Evolutionary conservation across 2,797 vertebrate species (phyloP).

Genomic region (Percopsis omiscomaycus): DNA sequence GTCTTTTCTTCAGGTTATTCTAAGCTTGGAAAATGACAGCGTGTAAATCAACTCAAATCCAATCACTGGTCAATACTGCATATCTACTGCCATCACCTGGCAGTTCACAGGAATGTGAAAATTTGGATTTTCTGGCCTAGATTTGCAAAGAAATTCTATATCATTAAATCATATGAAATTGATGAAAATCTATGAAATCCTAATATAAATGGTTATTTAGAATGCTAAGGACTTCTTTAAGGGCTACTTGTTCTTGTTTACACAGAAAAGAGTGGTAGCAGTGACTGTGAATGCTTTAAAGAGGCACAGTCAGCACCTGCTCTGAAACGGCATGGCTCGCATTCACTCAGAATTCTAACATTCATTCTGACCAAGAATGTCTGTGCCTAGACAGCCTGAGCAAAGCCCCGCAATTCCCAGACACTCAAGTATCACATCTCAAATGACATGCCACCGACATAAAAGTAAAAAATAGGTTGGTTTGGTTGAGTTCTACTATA

Average conservation of each 20-base stretch:
- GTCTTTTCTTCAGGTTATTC: no score
- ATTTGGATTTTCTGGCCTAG: not conserved
- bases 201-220: no score
- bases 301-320: conserved; percentile 66
- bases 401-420: conserved; percentile 63
- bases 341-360: conserved; percentile 69
- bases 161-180: not conserved
- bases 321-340: conserved; percentile 61
- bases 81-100: conserved; percentile 65
- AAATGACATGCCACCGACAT: conserved; percentile 57
- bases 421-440: conserved; percentile 55
- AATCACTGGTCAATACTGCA: conserved; percentile 8
- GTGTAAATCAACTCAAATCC: conserved; percentile 10
- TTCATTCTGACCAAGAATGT: conserved; percentile 75
- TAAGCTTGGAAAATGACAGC: conserved; percentile 10
- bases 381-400: conserved; percentile 46
- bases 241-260: conserved; percentile 22
- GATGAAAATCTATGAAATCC: no score
- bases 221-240: conserved; percentile 12
- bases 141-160: conserved; percentile 3
- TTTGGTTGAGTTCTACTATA: no score
- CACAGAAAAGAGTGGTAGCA: conserved; percentile 36
- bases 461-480: not conserved
- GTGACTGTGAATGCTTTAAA: conserved; percentile 53
- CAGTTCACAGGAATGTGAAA: conserved; percentile 4